A percentile compares a stretch with the other conserved stretches of the same genome.
Conservation (phyloP, 2,113 vertebrate genomes). For the Trochalopteron elliotii region DNA sequence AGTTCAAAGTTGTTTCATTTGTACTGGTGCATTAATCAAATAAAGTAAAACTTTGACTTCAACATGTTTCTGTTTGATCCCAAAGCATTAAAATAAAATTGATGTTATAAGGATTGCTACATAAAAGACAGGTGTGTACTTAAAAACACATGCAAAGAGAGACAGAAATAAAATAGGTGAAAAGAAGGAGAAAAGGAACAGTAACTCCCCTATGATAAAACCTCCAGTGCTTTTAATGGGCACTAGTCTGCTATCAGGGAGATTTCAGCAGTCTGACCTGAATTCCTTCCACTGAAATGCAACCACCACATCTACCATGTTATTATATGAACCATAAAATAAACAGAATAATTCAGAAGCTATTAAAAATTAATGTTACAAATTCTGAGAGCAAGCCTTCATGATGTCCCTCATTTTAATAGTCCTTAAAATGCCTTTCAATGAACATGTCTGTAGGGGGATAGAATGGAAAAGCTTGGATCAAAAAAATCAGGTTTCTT, state of each 20-base stretch:
- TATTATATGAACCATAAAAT: conserved; percentile 28
- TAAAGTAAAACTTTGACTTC: background rate
- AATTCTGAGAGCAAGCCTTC: conserved; percentile 31
- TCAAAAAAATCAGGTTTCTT: background rate
- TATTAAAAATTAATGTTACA: conserved; percentile 49
- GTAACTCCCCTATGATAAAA: background rate
- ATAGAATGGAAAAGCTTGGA: background rate
- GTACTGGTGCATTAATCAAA: background rate
- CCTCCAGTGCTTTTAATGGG: background rate
- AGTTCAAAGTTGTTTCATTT: background rate
- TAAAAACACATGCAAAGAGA: background rate
- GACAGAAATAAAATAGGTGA: background rate
- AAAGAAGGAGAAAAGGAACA: background rate
- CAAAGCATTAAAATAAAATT: background rate
- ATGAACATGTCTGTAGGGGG: background rate
- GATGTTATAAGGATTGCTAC: background rate
- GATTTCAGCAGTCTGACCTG: conserved; percentile 5
- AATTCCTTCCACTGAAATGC: conserved; percentile 17
- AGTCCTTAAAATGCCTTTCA: conserved; percentile 19
- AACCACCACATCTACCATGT: background rate
- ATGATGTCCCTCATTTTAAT: conserved; percentile 25
- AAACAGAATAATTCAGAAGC: conserved; percentile 67
- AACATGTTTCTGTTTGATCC: background rate
- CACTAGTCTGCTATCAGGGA: background rate
- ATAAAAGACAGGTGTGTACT: background rate